Base-by-base conservation (phyloP, 1,140 invertebrate genomes). In the Neoseiulus cucumeris region DNA sequence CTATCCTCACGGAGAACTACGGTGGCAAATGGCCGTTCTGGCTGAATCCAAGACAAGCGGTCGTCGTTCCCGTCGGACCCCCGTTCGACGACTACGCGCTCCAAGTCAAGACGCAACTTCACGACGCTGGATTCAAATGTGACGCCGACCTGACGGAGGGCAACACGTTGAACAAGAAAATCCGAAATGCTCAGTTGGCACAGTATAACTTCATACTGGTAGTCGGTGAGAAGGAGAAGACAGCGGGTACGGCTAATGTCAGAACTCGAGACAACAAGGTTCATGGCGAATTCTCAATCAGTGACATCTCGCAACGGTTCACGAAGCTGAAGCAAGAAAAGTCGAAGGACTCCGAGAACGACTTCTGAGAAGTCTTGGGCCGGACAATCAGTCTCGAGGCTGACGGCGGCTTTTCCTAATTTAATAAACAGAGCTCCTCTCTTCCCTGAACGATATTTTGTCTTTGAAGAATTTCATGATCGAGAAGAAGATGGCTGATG, bases 1-100 rank as follows among this genome's bases (percentile, higher is more conserved):
- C 94, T 4, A 93, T 99, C 73, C 78, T 99, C 0, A 91, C 90
- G 28, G 95, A 99, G 80, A 92, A 85, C 66, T 98, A 86, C 78
- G 95, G 86, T 30, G 95, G 95, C 65, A 97, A 97, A 79, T 99
- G 95, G 94, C 93, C 93, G 25, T 96, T 96, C 78, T 99, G 95
- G 95, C 73, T 99, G 1, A 97, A 92, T 1, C 95, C 95, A 2
- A 77, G 92, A 30, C 95, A 98, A 78, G 84, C 82, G 0, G 87
- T 92, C 80, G 84, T 97, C 14, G 84, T 97, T 44, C 89, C 93
- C 12, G 88, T 97, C 20, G 86, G 86, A 0, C 83, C 87, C 0
- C 77, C 79, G 2, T 87, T 86, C 72, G 86, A 95, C 72, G 84
- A 87, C 1, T 98, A 97, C 76, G 91, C 92, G 4, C 74, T 64